phyloP scores from a whole-genome alignment of 2,113 vertebrate genomes.

The Bambusicola thoracicus region DNA sequence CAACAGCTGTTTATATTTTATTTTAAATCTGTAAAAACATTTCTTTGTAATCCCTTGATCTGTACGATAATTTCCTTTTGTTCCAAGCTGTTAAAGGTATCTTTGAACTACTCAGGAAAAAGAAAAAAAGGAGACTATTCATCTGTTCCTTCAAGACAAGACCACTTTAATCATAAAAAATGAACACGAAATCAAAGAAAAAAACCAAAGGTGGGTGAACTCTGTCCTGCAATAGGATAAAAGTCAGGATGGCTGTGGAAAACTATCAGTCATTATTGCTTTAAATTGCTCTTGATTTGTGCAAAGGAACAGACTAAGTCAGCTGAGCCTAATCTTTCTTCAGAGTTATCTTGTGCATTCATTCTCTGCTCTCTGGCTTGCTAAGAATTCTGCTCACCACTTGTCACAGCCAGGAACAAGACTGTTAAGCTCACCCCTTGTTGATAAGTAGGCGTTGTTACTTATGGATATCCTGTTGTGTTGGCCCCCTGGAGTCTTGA shows the following conservation, averaged over 20 bases:
- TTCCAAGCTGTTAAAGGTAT: constrained; percentile 70
- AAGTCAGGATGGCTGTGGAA: constrained; percentile 63
- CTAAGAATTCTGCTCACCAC: constrained; percentile 74
- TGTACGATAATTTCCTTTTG: constrained; percentile 80
- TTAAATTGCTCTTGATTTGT: constrained; percentile 71
- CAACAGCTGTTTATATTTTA: constrained; percentile 81
- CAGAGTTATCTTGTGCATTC: constrained; percentile 55
- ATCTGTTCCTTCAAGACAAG: constrained; percentile 73
- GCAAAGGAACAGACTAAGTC: constrained; percentile 16
- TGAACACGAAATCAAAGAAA: constrained; percentile 76
- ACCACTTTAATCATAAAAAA: constrained; percentile 77
- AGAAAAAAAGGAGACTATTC: constrained; percentile 46
- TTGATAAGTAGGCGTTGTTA: constrained; percentile 76
- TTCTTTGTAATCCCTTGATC: constrained; percentile 76
- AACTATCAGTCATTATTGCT: constrained; percentile 71
- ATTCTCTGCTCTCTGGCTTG: constrained; percentile 32
- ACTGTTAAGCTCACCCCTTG: constrained; percentile 65
- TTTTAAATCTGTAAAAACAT: constrained; percentile 80
- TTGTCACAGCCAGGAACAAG: constrained; percentile 67
- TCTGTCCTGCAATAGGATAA: constrained; percentile 47
- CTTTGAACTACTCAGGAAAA: constrained; percentile 74
- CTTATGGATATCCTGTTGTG: constrained; percentile 80
- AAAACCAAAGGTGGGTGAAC: constrained; percentile 74
- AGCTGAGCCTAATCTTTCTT: constrained; percentile 28
- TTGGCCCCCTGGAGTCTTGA: constrained; percentile 67